Conservation (phyloP, 2,113 vertebrate genomes). For the Salvator merianae region DNA sequence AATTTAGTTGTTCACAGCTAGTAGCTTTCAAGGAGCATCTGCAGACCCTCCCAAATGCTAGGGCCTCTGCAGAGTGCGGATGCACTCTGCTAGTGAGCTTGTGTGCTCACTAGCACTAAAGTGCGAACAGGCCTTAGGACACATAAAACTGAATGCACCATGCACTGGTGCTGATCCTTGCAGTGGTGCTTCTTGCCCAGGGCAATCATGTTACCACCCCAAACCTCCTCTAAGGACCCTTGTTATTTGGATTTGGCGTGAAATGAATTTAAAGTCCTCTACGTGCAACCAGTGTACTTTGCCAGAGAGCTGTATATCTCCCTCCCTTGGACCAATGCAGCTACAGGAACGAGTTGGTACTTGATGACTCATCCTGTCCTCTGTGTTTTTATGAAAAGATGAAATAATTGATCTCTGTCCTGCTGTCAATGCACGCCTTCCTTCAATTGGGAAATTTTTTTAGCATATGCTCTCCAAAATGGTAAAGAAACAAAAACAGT, state of each 20-base stretch:
- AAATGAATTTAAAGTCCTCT: not conserved
- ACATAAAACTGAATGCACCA: not conserved
- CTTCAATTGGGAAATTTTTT: not conserved
- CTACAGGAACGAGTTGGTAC: not conserved
- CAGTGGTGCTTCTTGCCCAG: not conserved
- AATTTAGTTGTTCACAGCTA: too few relatives aligned
- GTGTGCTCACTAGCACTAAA: too few relatives aligned
- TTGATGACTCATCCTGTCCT: slow-evolving; percentile 8
- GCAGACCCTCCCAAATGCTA: too few relatives aligned
- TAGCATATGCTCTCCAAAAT: not conserved
- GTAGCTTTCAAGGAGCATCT: too few relatives aligned
- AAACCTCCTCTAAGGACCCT: not conserved
- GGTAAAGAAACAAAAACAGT: not conserved
- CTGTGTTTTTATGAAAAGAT: not conserved
- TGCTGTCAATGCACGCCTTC: not conserved
- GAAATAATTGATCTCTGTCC: not conserved
- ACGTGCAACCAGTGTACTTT: not conserved
- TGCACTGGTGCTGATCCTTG: too few relatives aligned
- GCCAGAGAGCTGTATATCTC: not conserved
- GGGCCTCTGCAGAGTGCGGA: too few relatives aligned
- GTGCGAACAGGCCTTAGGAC: too few relatives aligned
- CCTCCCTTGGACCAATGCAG: not conserved
- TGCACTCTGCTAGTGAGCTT: too few relatives aligned
- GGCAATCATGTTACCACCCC: not conserved
- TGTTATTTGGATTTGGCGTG: not conserved